Evolutionary conservation across 2,113 vertebrate species (phyloP).

Genomic region (Salvelinus fontinalis): DNA sequence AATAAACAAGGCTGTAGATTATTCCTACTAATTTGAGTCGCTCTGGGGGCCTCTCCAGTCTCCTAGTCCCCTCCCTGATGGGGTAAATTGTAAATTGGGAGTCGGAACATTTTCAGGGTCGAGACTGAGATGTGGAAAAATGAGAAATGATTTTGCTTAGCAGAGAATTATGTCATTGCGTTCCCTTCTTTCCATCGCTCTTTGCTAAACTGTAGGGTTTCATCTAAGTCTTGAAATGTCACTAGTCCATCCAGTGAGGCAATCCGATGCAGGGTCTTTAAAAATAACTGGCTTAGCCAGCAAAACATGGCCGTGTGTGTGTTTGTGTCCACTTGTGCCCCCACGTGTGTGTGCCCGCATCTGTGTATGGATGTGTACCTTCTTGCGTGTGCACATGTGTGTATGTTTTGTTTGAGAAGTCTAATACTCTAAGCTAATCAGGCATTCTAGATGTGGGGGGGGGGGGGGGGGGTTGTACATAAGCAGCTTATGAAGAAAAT

Average conservation of each 20-base stretch:
- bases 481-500: constrained; percentile 16
- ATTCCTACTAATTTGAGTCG: constrained; percentile 40
- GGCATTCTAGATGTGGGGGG: constrained; percentile 29
- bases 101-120: constrained; percentile 38
- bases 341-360: background rate
- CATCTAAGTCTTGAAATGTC: constrained; percentile 44
- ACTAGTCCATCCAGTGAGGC: constrained; percentile 24
- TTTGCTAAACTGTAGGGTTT: constrained; percentile 32
- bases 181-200: background rate
- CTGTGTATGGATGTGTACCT: background rate
- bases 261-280: constrained; percentile 25
- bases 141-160: constrained; percentile 38
- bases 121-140: constrained; percentile 13
- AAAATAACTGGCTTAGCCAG: constrained; percentile 7
- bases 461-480: constrained; percentile 15
- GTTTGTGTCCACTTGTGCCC: constrained; percentile 2
- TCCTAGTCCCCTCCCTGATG: constrained; percentile 44
- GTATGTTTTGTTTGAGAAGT: background rate
- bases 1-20: constrained; percentile 64
- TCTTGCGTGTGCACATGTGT: background rate
- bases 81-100: constrained; percentile 34
- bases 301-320: background rate
- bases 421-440: constrained; percentile 47
- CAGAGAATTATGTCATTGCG: constrained; percentile 33
- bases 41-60: constrained; percentile 37